A percentile compares a stretch with the other conserved stretches of the same genome.
Evolutionary conservation across 2,113 vertebrate genomes (phyloP).

Genomic region (Platysternon megacephalum): DNA sequence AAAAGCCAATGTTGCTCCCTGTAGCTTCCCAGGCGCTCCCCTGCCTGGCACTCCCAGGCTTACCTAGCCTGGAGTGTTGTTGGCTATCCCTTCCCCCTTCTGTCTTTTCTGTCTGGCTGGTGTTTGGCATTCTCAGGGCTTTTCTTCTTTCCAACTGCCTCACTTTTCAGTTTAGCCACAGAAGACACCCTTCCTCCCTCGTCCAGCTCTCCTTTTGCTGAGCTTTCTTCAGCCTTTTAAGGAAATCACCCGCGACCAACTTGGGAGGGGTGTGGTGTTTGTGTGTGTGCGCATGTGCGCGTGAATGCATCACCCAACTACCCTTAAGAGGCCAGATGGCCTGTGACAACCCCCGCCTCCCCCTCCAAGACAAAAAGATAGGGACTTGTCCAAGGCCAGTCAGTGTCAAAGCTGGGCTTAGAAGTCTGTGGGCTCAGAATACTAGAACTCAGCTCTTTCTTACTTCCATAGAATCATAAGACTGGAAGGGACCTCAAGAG

Average conservation of each 20-base stretch:
- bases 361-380: neutral
- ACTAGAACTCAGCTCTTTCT: neutral
- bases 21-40: neutral
- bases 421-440: neutral
- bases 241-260: too few relatives aligned
- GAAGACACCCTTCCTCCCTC: neutral
- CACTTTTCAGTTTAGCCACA: neutral
- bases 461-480: neutral
- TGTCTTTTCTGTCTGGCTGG: neutral
- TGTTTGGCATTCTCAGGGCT: neutral
- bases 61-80: neutral
- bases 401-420: neutral
- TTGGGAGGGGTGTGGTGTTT: too few relatives aligned
- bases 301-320: too few relatives aligned
- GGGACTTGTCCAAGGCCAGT: neutral
- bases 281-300: too few relatives aligned
- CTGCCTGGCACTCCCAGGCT: too few relatives aligned
- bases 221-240: neutral
- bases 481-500: too few relatives aligned
- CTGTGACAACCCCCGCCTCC: too few relatives aligned
- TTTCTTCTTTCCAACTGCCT: neutral
- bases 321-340: too few relatives aligned
- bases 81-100: neutral
- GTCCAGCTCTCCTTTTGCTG: neutral
- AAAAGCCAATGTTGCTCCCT: neutral